Base-by-base conservation (phyloP, 2,797 vertebrate species). In the Bufotes viridis region DNA sequence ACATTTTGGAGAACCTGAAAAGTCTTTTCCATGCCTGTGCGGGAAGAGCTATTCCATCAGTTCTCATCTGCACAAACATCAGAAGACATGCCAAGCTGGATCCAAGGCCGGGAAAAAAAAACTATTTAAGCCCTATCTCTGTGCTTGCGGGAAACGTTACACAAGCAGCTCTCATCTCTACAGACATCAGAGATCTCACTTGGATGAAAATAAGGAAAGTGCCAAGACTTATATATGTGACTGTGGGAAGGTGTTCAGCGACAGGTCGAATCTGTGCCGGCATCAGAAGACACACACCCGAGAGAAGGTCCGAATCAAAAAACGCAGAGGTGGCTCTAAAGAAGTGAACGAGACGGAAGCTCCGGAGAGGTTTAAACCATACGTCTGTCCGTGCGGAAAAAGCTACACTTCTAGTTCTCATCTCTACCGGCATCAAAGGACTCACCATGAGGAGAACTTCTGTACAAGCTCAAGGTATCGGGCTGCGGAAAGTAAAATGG, bases 321-420 rank as follows among this genome's bases (percentile, higher is more conserved):
- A 80, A 80, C 78, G 7, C 7, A 17, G 18, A 61, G 78, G 11
- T 78, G 29, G 78, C 34, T 65, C 29, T 49, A 72, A 12, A 17
- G 72, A 61, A 24, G 57, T 13, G 24, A 76, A 11, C 12, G 60
- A 82, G 34, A 24, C 18, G n/a, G 20, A 65, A 9, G 11, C 49
- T 0, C 34, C 11, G 7, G 80, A 2, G 18, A 63, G 58, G 17
- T 22, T 49, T 2, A 79, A 58, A 60, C 55, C 78, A 2, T 58
- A 79, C 5, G 24, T 60, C 8, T 79, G 78, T 29, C 7, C 0
- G 1, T 58, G 78, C 7, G 78, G 53, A 24, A 79, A 79, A 20
- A 58, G 78, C 78, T 79, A 79, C 55, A 60, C 75, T 24, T 78
- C 2, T 79, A 79, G 78, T 79, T 58, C 78, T 34, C 78, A 79